These are phyloP conservation scores for Caenorhabditis macrosperma DNA, from an alignment of 2,888 invertebrate genomes.

Conservation along the genomic window DNA sequence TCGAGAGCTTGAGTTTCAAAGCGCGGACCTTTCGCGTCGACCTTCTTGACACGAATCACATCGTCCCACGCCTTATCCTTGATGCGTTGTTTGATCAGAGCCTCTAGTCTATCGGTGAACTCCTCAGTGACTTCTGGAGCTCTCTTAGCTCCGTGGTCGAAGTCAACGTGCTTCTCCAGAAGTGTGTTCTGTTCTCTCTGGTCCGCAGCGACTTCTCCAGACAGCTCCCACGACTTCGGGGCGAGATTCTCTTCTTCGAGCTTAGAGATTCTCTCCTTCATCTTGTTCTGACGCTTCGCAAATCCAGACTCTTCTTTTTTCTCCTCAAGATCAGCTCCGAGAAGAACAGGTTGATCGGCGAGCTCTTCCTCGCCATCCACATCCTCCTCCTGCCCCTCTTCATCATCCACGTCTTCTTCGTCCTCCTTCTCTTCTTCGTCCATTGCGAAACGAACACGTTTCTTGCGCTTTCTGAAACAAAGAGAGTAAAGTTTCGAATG, in stretches of 20 bases:
- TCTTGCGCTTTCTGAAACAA: constrained; percentile 38
- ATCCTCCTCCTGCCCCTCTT: constrained; percentile 33
- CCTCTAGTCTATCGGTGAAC: constrained; percentile 90
- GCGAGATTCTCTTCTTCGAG: constrained; percentile 83
- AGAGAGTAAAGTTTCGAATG: not conserved
- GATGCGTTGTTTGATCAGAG: constrained; percentile 91
- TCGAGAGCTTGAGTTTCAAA: constrained; percentile 91
- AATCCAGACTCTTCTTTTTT: constrained; percentile 49
- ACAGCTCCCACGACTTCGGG: constrained; percentile 94
- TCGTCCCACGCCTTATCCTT: constrained; percentile 94
- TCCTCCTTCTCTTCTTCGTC: constrained; percentile 51
- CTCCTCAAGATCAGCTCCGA: constrained; percentile 55
- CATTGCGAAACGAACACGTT: constrained; percentile 64
- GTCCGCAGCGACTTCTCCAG: constrained; percentile 89
- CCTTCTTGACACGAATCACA: constrained; percentile 88
- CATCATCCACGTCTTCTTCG: constrained; percentile 44
- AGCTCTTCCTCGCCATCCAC: constrained; percentile 55
- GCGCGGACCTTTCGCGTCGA: constrained; percentile 87
- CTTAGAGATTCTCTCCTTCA: constrained; percentile 80
- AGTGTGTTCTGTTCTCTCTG: constrained; percentile 92
- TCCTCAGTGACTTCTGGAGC: constrained; percentile 94
- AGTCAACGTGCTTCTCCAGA: constrained; percentile 88
- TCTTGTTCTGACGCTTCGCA: constrained; percentile 42
- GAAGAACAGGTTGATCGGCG: constrained; percentile 54
- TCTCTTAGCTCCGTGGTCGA: constrained; percentile 68